Evolutionary conservation across 2,113 vertebrate species (phyloP), one percentile per base, ranked within the genome.

Genomic region (Tychaedon coryphoeus): DNA sequence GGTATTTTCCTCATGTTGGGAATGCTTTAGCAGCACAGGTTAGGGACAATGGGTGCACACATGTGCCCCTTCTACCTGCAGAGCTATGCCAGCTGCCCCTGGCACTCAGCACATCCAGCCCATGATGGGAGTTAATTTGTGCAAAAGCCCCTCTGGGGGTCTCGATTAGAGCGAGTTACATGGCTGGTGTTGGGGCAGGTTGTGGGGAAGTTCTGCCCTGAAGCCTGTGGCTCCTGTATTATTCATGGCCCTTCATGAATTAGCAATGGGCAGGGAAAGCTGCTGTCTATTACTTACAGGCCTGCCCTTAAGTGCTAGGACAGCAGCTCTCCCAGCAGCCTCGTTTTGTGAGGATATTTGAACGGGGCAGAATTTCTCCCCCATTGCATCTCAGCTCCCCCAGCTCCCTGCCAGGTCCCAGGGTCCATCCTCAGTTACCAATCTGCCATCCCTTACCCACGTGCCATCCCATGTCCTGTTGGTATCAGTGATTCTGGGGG

Each of bases 211-310:
- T 92, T 96, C 86, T 85, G 81, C 90, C 73, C 90, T 75, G 67
- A 56, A 95, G 88, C 92, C 18, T 6, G 16, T 56, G 83, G 94
- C 91, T 96, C 40, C 92, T 97, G 45, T 85, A 84, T 97, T 97
- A 96, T 98, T 98, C 89, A 98, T 88, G 70, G n/a, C 4, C 48
- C 67, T 19, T 79, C 79, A 91, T 97, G 88, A 95, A 97, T 98
- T 97, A 97, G 75, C 95, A 84, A 97, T 95, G 81, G 93, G 15
- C 62, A 0, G 1, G 92, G 79, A 93, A 88, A 75, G 88, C 92
- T 86, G 70, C 60, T 10, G 73, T 90, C 95, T 93, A 2, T 97
- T 95, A 69, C 96, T 90, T 80, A 64, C 23, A 71, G 53, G 64
- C 67, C 90, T 91, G 69, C 51, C 74, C 54, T 29, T 19, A 65